A percentile compares a stretch with the other conserved stretches of the same genome.
These are phyloP conservation scores for Pygmarrhopalites habei DNA, from an alignment of 1,140 invertebrate species.

Conservation along the genomic window DNA sequence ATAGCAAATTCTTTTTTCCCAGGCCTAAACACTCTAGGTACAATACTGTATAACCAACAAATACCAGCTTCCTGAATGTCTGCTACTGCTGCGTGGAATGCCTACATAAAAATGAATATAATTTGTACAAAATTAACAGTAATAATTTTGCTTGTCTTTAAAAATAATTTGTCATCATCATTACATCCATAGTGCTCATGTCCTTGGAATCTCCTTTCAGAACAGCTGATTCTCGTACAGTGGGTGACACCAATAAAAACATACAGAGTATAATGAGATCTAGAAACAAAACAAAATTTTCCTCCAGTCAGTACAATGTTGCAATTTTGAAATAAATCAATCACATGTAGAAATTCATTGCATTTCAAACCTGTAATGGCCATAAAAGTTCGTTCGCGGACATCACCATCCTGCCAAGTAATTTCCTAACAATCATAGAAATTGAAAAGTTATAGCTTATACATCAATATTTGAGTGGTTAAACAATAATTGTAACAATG, in stretches of 20 bases:
- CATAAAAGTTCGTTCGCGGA: conserved; percentile 66
- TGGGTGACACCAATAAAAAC: conserved; percentile 67
- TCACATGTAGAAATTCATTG: no score
- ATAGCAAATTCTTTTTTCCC: conserved; percentile 64
- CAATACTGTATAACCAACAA: conserved; percentile 75
- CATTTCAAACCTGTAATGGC: conserved; percentile 76
- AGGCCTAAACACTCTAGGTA: conserved; percentile 65
- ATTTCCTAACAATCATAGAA: conserved; percentile 20
- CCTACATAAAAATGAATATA: conserved; percentile 45
- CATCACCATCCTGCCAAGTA: conserved; percentile 38
- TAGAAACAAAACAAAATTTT: no score
- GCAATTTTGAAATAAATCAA: no score
- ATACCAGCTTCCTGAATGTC: conserved; percentile 73
- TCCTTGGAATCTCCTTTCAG: conserved; percentile 60
- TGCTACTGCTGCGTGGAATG: conserved; percentile 62
- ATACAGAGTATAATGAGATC: conserved; percentile 77
- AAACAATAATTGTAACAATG: conserved; percentile 42
- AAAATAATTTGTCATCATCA: no score
- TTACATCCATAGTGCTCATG: conserved; percentile 42
- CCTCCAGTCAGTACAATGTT: no score
- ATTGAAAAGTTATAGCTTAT: conserved; percentile 1
- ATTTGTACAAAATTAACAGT: not conserved
- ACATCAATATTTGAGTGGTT: no score
- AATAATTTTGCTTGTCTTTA: conserved; percentile 2
- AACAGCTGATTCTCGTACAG: conserved; percentile 63